Conservation (phyloP, 2,888 invertebrate genomes). For the Limenitis camilla region DNA sequence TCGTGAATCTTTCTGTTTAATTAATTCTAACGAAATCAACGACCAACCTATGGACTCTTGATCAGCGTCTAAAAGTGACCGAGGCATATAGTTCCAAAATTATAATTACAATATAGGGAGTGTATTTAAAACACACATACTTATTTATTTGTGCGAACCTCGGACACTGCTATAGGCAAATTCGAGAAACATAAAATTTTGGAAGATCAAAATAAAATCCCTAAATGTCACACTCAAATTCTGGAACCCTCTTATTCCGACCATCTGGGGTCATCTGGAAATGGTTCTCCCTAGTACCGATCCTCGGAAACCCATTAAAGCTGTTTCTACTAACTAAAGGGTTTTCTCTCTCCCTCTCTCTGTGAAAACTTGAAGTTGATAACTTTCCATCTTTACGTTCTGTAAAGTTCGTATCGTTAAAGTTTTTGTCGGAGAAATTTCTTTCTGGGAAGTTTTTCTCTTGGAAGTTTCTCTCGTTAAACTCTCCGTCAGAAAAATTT, state of each 20-base stretch:
- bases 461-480: constrained; percentile 56
- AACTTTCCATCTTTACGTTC: constrained; percentile 63
- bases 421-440: constrained; percentile 48
- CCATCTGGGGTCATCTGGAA: constrained; percentile 65
- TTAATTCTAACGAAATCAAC: too few species aligned
- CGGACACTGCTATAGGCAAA: constrained; percentile 18
- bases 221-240: constrained; percentile 78
- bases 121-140: too few species aligned
- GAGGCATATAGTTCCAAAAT: too few species aligned
- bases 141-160: too few species aligned
- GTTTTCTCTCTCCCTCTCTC: constrained; percentile 59
- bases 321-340: constrained; percentile 68
- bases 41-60: too few species aligned
- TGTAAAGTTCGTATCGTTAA: constrained; percentile 41
- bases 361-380: constrained; percentile 67
- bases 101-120: too few species aligned
- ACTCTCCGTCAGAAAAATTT: constrained; percentile 60
- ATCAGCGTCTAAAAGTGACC: too few species aligned
- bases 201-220: background rate
- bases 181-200: background rate
- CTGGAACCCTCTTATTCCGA: constrained; percentile 74
- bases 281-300: constrained; percentile 57
- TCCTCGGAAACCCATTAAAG: constrained; percentile 65
- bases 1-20: too few species aligned
- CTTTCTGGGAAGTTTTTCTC: constrained; percentile 54